phyloP scores from a whole-genome alignment of 2,113 vertebrate species.

The Sturnus vulgaris region DNA sequence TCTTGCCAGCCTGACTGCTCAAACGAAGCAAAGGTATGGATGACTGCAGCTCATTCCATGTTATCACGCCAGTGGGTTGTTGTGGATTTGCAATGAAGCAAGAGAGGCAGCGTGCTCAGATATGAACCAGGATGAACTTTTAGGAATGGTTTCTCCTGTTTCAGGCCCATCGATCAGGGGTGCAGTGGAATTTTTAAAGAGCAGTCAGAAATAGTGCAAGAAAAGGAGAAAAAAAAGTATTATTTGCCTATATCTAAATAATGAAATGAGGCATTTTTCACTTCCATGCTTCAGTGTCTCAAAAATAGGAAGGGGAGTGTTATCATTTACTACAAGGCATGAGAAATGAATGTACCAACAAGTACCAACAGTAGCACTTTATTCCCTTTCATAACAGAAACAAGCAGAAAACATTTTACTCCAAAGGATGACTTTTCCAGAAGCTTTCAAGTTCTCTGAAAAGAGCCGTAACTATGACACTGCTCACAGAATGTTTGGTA shows the following conservation, averaged over 20 bases:
- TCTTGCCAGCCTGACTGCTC: constrained; percentile 2
- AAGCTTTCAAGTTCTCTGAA: not conserved
- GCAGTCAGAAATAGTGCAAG: not conserved
- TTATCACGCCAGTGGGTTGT: constrained; percentile 18
- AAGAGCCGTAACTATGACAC: not conserved
- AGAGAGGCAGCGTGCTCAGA: not conserved
- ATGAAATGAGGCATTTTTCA: not conserved
- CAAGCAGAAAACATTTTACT: not conserved
- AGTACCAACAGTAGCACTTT: not conserved
- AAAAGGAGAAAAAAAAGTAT: not conserved
- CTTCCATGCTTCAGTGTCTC: not conserved
- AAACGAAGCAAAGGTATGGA: not conserved
- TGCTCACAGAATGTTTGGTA: not conserved
- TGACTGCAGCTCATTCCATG: not conserved
- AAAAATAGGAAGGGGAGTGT: not conserved
- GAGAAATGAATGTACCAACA: not conserved
- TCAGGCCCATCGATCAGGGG: not conserved
- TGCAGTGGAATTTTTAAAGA: not conserved
- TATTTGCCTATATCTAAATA: not conserved
- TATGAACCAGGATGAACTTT: not conserved
- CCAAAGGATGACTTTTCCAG: not conserved
- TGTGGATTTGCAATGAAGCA: not conserved
- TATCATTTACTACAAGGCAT: not conserved
- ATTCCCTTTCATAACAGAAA: not conserved
- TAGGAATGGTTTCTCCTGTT: not conserved